These are phyloP conservation scores for Asarcornis scutulata DNA, from an alignment of 2,113 vertebrate species.

Conservation along the genomic window DNA sequence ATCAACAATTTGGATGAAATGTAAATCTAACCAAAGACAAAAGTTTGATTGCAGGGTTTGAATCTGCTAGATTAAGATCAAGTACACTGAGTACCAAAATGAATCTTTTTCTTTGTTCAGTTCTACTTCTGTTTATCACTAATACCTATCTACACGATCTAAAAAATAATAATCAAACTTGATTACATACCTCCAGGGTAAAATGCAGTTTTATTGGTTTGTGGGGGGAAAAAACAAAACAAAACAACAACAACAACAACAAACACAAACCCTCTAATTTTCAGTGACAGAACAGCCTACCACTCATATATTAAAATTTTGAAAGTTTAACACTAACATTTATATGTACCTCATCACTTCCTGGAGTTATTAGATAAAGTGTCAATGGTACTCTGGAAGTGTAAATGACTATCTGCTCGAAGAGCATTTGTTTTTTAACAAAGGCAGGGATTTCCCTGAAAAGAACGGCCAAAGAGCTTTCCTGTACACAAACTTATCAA, in stretches of 20 bases:
- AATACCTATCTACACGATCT: neutral
- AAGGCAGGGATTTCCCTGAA: slow-evolving; percentile 6
- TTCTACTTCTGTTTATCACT: neutral
- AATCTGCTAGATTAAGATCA: neutral
- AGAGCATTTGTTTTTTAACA: neutral
- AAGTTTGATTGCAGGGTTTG: neutral
- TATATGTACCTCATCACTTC: neutral
- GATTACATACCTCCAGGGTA: neutral
- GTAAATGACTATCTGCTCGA: neutral
- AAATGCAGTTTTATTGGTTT: neutral
- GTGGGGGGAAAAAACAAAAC: neutral
- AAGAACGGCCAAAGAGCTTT: neutral
- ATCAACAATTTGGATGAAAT: neutral
- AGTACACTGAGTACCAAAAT: neutral
- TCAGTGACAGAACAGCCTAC: neutral
- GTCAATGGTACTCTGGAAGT: neutral
- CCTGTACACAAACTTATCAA: neutral
- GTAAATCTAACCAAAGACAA: neutral
- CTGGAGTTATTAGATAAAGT: neutral
- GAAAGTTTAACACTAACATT: neutral
- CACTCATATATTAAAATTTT: neutral
- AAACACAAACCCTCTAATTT: neutral
- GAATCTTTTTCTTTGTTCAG: neutral
- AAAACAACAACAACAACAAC: too few relatives aligned
- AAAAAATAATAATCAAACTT: neutral